Base-by-base conservation (phyloP, 2,888 invertebrate genomes). In the Drosophila aldrichi region DNA sequence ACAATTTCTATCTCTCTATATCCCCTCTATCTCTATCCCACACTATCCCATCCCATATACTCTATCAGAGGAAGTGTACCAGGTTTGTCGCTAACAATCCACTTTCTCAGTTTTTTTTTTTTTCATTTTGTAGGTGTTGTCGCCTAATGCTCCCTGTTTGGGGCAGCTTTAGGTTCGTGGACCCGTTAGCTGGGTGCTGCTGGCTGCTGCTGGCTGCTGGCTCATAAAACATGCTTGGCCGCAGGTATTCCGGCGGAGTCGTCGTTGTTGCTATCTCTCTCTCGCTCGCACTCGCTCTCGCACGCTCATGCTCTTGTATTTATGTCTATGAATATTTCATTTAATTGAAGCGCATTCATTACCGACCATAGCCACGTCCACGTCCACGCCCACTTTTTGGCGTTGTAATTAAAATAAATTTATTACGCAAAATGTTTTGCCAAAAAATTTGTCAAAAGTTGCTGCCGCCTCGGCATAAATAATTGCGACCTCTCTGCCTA, bases 371-470 rank as follows among this genome's bases (percentile, higher is more conserved):
- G 70, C 58, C 64, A 51, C 55, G 49, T 59, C 58, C 64, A 51
- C 55, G 49, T 59, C 51, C 56, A 34, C 41, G 10, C 18, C 68
- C 72, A 66, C 70, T 81, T 82, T 84, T 84, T 71, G 88, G 86
- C 79, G 79, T 79, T 85, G 85, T 85, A 85, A 85, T 85, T 85
- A 85, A 85, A 85, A 85, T 85, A 85, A 85, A 85, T 85, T 85
- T 88, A 85, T 85, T 88, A 88, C 85, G 81, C 77, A 85, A 85
- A 88, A 86, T 88, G 83, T 88, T 85, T 85, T 88, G 77, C 81
- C 81, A 77, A 84, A 88, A 84, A 84, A 87, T 85, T 85, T 83
- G 88, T 88, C 88, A 86, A 88, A 88, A 88, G 79, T 88, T 88
- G 75, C 73, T 77, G 83, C 72, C 64, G 59, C 67, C 64, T 64